Percentiles rank a stretch among this genome's conserved stretches.
Evolutionary conservation across 2,888 invertebrate species (phyloP).

Genomic region (Dynastes hyllus): DNA sequence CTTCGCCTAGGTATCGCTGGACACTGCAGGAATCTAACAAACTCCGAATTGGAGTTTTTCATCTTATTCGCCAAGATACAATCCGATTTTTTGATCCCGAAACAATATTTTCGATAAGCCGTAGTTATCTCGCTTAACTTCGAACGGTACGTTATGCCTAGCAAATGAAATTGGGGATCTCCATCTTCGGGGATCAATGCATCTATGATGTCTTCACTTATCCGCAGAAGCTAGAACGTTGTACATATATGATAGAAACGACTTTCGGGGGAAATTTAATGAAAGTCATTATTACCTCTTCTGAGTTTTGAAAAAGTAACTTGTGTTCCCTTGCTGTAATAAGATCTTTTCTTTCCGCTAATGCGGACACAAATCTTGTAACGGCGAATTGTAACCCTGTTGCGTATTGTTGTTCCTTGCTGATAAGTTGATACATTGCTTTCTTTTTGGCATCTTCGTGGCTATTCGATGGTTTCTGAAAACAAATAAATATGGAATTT

Average conservation of each 20-base stretch:
- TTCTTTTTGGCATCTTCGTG: conserved; percentile 78
- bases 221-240: conserved; percentile 76
- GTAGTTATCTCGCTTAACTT: conserved; percentile 84
- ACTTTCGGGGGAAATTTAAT: background rate
- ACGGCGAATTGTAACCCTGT: conserved; percentile 86
- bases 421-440: conserved; percentile 83
- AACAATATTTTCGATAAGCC: conserved; percentile 87
- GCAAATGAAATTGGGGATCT: conserved; percentile 79
- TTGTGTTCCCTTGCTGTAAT: conserved; percentile 85
- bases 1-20: conserved; percentile 87
- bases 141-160: conserved; percentile 81
- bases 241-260: too few species aligned
- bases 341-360: conserved; percentile 84
- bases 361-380: conserved; percentile 83
- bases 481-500: conserved; percentile 11
- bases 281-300: conserved; percentile 75
- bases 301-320: conserved; percentile 88
- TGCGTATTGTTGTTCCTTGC: conserved; percentile 86
- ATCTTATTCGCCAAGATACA: conserved; percentile 87
- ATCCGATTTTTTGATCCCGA: conserved; percentile 89
- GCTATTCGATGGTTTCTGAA: conserved; percentile 69
- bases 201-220: conserved; percentile 88
- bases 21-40: conserved; percentile 85
- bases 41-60: conserved; percentile 83
- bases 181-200: conserved; percentile 83